Conservation (phyloP, 2,113 vertebrate species). For the Hydrolagus affinis region DNA sequence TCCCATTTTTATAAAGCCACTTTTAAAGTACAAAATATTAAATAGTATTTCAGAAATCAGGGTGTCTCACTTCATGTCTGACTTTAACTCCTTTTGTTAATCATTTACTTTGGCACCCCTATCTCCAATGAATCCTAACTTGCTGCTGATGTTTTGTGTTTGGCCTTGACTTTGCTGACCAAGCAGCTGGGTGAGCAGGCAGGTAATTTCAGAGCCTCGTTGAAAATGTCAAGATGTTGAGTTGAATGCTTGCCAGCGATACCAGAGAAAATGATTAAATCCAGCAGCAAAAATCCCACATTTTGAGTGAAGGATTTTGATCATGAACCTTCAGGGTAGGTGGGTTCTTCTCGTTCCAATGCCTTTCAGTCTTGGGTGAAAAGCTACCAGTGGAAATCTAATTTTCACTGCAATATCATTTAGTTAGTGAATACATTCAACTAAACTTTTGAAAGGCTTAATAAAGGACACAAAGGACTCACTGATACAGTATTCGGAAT, state of each 20-base stretch:
- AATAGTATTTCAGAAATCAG: neutral
- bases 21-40: too few relatives aligned
- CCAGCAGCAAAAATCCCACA: neutral
- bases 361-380: neutral
- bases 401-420: neutral
- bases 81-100: neutral
- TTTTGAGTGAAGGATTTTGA: neutral
- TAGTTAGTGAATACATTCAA: neutral
- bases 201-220: neutral
- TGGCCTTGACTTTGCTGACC: neutral
- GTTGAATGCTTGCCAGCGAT: neutral
- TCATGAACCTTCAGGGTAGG: too few relatives aligned
- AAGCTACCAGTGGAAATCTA: neutral
- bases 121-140: neutral
- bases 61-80: neutral
- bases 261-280: neutral
- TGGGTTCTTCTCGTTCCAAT: too few relatives aligned
- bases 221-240: neutral
- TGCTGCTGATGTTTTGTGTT: neutral
- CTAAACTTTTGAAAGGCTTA: neutral
- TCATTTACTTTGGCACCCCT: neutral
- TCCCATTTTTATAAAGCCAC: too few relatives aligned
- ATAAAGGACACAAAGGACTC: neutral
- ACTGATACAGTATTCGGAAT: neutral
- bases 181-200: neutral